Percentiles rank a stretch among this genome's conserved stretches.
Evolutionary conservation across 2,888 invertebrate genomes (phyloP).

Genomic region (Pandemis corylana): DNA sequence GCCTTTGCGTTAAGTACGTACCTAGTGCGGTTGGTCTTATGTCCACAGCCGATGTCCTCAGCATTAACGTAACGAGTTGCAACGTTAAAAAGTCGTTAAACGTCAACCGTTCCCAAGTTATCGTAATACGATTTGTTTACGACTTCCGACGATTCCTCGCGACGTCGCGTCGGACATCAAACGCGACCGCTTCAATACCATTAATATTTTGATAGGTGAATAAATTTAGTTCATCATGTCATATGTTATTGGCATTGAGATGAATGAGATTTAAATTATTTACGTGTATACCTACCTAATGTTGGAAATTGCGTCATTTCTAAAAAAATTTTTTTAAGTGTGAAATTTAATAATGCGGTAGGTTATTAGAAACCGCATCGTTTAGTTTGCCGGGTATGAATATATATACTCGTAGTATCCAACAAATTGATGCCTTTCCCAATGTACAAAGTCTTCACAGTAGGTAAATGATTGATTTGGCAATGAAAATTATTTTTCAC

Average conservation of each 20-base stretch:
- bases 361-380: too few relatives aligned
- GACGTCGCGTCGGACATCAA: constrained; percentile 33
- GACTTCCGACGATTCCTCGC: constrained; percentile 29
- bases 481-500: too few relatives aligned
- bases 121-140: constrained; percentile 33
- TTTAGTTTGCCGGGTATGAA: too few relatives aligned
- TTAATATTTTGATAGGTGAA: constrained; percentile 33
- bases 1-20: too few relatives aligned
- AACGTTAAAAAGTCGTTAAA: constrained; percentile 31
- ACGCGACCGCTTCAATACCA: constrained; percentile 19
- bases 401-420: too few relatives aligned
- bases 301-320: not conserved
- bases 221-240: constrained; percentile 30
- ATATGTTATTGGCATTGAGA: constrained; percentile 20
- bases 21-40: too few relatives aligned
- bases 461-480: too few relatives aligned
- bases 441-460: too few relatives aligned
- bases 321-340: too few relatives aligned
- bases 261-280: constrained; percentile 15
- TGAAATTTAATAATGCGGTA: too few relatives aligned
- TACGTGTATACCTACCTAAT: not conserved
- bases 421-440: too few relatives aligned
- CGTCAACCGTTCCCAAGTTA: constrained; percentile 20
- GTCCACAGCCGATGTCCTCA: not conserved
- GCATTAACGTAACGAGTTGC: constrained; percentile 15